Conservation (phyloP, 2,888 invertebrate genomes). For the Drosophila trichaetosa region DNA sequence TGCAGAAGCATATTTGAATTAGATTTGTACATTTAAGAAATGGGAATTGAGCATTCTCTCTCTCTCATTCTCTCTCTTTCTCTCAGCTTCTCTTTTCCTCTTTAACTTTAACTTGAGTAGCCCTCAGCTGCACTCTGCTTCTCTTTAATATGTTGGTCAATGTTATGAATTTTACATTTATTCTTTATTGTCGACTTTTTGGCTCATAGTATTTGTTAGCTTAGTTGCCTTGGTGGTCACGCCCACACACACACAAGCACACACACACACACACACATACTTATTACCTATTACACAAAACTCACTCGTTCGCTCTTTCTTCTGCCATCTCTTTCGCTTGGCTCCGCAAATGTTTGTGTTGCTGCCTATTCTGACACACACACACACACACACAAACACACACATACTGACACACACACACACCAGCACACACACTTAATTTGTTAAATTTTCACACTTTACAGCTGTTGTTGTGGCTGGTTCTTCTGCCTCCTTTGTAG, state of each 20-base stretch:
- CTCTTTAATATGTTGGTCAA: conserved; percentile 15
- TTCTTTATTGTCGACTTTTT: conserved; percentile 6
- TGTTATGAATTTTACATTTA: conserved; percentile 18
- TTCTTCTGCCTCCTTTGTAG: conserved; percentile 30
- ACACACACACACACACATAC: conserved; percentile 10
- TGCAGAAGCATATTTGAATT: background rate
- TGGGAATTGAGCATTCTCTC: background rate
- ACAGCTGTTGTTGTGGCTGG: conserved; percentile 38
- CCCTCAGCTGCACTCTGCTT: background rate
- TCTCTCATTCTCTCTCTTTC: too few relatives aligned
- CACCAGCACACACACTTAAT: conserved; percentile 59
- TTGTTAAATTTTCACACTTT: conserved; percentile 79
- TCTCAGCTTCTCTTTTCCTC: background rate
- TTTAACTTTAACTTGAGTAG: background rate
- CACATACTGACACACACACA: conserved; percentile 31
- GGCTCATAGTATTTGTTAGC: conserved; percentile 26
- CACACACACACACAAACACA: conserved; percentile 3
- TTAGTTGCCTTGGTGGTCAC: conserved; percentile 35
- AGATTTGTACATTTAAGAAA: background rate
- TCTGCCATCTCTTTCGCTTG: conserved; percentile 11
- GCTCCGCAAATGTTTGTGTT: conserved; percentile 16
- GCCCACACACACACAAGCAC: conserved; percentile 22
- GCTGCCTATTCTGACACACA: conserved; percentile 13
- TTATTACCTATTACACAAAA: conserved; percentile 43
- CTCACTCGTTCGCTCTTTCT: conserved; percentile 4